Evolutionary conservation across 2,113 vertebrate genomes (phyloP).

Genomic region (pig (Sus scrofa)): DNA sequence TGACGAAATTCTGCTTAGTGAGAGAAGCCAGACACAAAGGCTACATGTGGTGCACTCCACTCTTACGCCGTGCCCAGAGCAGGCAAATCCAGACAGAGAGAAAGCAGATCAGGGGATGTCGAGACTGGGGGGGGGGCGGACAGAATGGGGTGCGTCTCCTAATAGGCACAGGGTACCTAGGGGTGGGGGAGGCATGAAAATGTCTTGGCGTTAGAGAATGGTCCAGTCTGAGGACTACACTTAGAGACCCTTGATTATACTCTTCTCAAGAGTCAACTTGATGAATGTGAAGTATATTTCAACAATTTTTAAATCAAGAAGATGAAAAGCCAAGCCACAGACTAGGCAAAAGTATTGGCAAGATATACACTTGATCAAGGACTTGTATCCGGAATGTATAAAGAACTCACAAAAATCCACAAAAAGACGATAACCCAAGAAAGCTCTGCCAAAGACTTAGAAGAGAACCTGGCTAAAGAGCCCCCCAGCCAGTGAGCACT

Average conservation of each 20-base stretch:
- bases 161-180: neutral
- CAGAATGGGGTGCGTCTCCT: neutral
- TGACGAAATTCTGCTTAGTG: neutral
- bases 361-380: neutral
- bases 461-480: neutral
- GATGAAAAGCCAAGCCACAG: neutral
- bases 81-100: neutral
- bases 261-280: neutral
- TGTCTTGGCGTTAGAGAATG: neutral
- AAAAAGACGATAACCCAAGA: neutral
- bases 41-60: accelerated
- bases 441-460: neutral
- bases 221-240: neutral
- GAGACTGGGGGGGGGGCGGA: neutral
- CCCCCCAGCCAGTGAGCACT: neutral
- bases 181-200: neutral
- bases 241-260: neutral
- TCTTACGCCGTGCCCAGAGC: accelerated
- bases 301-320: neutral
- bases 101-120: neutral
- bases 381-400: neutral
- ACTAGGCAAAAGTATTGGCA: neutral
- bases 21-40: neutral
- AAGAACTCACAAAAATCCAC: neutral
- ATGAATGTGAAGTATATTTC: neutral